These are phyloP conservation scores for Entelurus aequoreus DNA, from an alignment of 2,113 vertebrate genomes.

Conservation along the genomic window DNA sequence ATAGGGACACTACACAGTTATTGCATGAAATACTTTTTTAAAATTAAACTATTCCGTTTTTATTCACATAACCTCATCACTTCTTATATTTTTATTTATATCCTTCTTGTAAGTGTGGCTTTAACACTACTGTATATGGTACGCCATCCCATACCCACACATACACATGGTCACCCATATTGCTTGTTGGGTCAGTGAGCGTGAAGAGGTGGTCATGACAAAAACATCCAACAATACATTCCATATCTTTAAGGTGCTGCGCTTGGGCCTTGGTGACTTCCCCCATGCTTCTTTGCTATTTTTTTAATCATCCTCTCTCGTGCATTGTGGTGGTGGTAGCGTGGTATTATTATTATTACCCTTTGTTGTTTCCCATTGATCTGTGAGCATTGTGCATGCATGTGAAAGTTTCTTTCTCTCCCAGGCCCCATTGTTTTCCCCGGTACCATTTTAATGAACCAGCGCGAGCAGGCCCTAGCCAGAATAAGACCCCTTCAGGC, in stretches of 20 bases:
- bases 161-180: not conserved
- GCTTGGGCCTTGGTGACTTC: slow-evolving; percentile 51
- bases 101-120: not conserved
- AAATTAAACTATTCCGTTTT: no score
- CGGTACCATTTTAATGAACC: slow-evolving; percentile 98
- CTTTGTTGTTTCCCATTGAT: slow-evolving; percentile 76
- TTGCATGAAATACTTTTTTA: no score
- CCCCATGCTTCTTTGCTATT: slow-evolving; percentile 50
- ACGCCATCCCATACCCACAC: not conserved
- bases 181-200: not conserved
- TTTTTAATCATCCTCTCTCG: slow-evolving; percentile 44
- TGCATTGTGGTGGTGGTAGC: slow-evolving; percentile 58
- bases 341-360: slow-evolving; percentile 60
- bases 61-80: no score
- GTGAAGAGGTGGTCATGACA: slow-evolving; percentile 2
- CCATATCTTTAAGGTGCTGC: slow-evolving; percentile 26
- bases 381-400: slow-evolving; percentile 95
- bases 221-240: slow-evolving; percentile 9
- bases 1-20: no score
- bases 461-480: slow-evolving; percentile 99
- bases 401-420: slow-evolving; percentile 98
- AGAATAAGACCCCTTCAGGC: slow-evolving; percentile 98
- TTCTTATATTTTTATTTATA: not conserved
- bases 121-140: not conserved
- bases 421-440: slow-evolving; percentile 98